Conservation (phyloP, 2,888 invertebrate species). For the Plagodis pulveraria region DNA sequence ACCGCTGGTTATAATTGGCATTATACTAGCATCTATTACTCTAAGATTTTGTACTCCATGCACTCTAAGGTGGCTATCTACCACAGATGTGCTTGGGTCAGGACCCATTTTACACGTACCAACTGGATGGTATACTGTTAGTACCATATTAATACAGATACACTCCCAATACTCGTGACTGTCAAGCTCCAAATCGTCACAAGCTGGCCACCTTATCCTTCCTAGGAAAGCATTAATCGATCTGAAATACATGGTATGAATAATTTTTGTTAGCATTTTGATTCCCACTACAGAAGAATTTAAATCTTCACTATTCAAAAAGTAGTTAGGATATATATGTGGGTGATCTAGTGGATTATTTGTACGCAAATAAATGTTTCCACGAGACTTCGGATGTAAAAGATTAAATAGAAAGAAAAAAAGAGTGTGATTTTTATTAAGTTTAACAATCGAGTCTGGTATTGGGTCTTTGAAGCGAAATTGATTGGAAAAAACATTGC, state of each 20-base stretch:
- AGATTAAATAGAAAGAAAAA: slow-evolving; percentile 62
- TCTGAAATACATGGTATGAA: slow-evolving; percentile 53
- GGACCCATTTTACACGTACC: slow-evolving; percentile 87
- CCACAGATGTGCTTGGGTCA: slow-evolving; percentile 48
- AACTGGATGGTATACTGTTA: slow-evolving; percentile 87
- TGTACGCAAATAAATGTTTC: slow-evolving; percentile 82
- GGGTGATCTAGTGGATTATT: slow-evolving; percentile 85
- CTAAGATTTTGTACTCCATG: slow-evolving; percentile 87
- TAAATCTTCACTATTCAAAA: slow-evolving; percentile 82
- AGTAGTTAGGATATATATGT: slow-evolving; percentile 86
- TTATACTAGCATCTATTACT: slow-evolving; percentile 91
- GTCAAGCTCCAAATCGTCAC: slow-evolving; percentile 49
- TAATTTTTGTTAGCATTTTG: slow-evolving; percentile 51
- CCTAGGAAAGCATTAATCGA: slow-evolving; percentile 52
- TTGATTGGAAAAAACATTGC: not conserved
- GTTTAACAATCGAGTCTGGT: slow-evolving; percentile 44
- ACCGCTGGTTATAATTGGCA: slow-evolving; percentile 90
- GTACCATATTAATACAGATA: slow-evolving; percentile 73
- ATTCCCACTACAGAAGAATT: slow-evolving; percentile 55
- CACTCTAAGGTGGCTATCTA: slow-evolving; percentile 86
- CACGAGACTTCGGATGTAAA: slow-evolving; percentile 80
- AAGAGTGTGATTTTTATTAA: slow-evolving; percentile 53
- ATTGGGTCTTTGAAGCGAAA: slow-evolving; percentile 58
- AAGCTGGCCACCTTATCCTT: slow-evolving; percentile 51
- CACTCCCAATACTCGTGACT: slow-evolving; percentile 62